Evolutionary conservation across 1,140 invertebrate species (phyloP).

Genomic region (Ridgeia piscesae): DNA sequence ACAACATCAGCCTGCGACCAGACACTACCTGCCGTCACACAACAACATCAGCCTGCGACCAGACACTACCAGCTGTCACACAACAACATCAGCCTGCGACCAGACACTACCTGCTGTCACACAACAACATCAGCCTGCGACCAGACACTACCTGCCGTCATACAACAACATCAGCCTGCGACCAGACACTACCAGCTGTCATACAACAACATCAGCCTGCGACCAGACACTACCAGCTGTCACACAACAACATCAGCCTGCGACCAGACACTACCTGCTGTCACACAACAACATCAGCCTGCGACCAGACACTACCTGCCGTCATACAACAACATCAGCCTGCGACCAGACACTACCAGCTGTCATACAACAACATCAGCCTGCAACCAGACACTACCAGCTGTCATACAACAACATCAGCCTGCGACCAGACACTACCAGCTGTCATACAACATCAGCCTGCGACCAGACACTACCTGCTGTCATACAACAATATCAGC

Average conservation of each 20-base stretch:
- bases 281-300: constrained; percentile 94
- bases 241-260: constrained; percentile 91
- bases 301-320: not conserved
- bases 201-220: constrained; percentile 88
- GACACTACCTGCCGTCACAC: not conserved
- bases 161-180: constrained; percentile 87
- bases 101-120: too few species aligned
- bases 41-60: constrained; percentile 68
- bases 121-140: constrained; percentile 85
- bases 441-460: constrained; percentile 95
- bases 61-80: too few species aligned
- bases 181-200: too few species aligned
- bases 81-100: constrained; percentile 84
- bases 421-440: constrained; percentile 61
- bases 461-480: constrained; percentile 50
- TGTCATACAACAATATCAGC: constrained; percentile 92
- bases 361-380: constrained; percentile 92
- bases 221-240: not conserved
- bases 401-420: constrained; percentile 92
- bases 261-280: not conserved
- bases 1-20: too few species aligned
- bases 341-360: constrained; percentile 50
- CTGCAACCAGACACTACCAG: constrained; percentile 56
- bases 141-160: too few species aligned
- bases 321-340: constrained; percentile 92